Evolutionary conservation across 2,797 vertebrate genomes (phyloP), one percentile per base, ranked within the genome.

Genomic region (Phoxinus dragarum): DNA sequence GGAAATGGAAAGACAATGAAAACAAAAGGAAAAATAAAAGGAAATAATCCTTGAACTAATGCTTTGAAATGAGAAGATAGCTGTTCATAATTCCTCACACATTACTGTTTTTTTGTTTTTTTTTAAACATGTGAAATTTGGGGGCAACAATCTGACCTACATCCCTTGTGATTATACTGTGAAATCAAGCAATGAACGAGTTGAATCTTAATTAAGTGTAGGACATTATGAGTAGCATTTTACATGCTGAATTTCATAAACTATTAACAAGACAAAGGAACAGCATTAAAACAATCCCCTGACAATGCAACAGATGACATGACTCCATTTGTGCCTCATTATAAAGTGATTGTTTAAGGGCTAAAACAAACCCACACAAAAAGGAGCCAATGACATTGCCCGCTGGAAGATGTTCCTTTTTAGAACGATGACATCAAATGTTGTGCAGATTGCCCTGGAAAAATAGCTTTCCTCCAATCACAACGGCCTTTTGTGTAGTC

Each of bases 341-440:
- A 87, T 77, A 78, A 47, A 14, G 44, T 54, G 38, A 69, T 64
- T 73, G 71, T 83, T 86, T 36, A 79, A 79, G 82, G 72, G 44
- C 72, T 76, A 67, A 85, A 83, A 85, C 68, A 59, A 87, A 84
- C 7, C 54, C 47, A 64, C 76, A 83, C 82, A 86, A 82, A 69
- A 80, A 54, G 73, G 88, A 59, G 85, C 77, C 80, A 86, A 38
- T 93, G 94, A 95, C 94, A 94, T 94, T 95, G 94, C 93, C 93
- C 86, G 66, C 85, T 90, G 91, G 89, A 93, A 92, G 89, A 92
- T 92, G 88, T 93, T 93, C 88, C 89, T 91, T 88, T 93, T 91
- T 91, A 89, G 90, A 7, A 89, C 81, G 67, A 90, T 94, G 93
- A 94, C 92, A 93, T 93, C 93, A 93, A 80, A 87, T 86, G 67